Evolutionary conservation across 2,888 invertebrate genomes (phyloP), one percentile per base, ranked within the genome.

Genomic region (Lithophane ornitopus): DNA sequence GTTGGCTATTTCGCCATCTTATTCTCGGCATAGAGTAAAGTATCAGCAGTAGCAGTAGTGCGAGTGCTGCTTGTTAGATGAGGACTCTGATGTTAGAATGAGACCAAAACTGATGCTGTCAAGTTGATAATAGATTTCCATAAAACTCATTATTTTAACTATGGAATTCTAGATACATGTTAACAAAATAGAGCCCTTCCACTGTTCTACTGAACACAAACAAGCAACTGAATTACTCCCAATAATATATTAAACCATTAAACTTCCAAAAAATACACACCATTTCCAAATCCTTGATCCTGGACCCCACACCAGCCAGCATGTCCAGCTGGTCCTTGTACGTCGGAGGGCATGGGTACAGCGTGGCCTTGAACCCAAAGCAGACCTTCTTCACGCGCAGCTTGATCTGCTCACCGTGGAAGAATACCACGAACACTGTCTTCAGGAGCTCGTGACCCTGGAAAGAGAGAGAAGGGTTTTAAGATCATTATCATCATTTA

Each of bases 301-400:
- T 96, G 2, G 97, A 97, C 90, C 97, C 97, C 1, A 98, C 98
- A 8, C 98, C 98, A 70, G 97, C 97, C 44, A 97, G 94, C 98
- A 98, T 98, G 79, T 98, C 98, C 78, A 97, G 94, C 77, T 98
- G 96, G 80, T 98, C 98, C 77, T 97, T 97, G 78, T 97, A 97
- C 0, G 98, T 97, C 70, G 98, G 98, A 0, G 98, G 98, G 89
- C 98, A 98, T 0, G 98, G 98, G 93, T 98, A 98, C 80, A 98
- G 93, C 0, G 98, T 98, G 0, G 98, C 98, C 66, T 98, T 97
- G 94, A 98, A 98, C 0, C 98, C 98, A 89, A 98, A 97, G 94
- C 98, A 98, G 49, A 98, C 98, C 92, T 98, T 98, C 93, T 98
- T 98, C 34, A 98, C 98, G 74, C 98, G 96, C 6, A 97, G 94